Evolutionary conservation across 2,888 invertebrate genomes (phyloP), one percentile per base, ranked within the genome.

Genomic region (Cabera pusaria): DNA sequence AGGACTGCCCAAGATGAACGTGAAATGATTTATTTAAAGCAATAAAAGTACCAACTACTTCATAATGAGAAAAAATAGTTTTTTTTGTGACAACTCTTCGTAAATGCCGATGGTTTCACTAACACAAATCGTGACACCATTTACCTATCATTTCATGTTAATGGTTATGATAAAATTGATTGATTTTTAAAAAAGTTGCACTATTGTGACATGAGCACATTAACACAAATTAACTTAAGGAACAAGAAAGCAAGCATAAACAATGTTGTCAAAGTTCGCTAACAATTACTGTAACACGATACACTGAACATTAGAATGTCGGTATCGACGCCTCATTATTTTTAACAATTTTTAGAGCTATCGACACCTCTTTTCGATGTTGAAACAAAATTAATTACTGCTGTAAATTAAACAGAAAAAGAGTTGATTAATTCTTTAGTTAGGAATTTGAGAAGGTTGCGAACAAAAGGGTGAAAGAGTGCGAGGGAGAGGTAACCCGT

Each of bases 401-500:
- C 49, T 58, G 63, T 70, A 60, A 73, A 75, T 74, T 64, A 60
- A 44, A 58, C 56, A 64, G 7, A 69, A 73, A 72, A 59, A 56
- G 56, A 55, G 72, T 69, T 72, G 67, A 76, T 77, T 79, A 74
- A 73, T 80, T 77, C 72, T 80, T 79, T 62, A 59, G 52, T 44
- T 59, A 60, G 79, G 62, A 84, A 88, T 76, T 70, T 59, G 85
- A 87, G 82, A 87, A 70, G 74, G 68, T 84, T 85, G 80, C 77
- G 66, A 59, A 72, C 70, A 75, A 80, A 79, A 71, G 77, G 72
- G 60, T 54, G 54, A 22, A 53, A 56, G 51, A 55, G 53, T 55
- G 53, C 50, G 14, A 41, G 32, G 21, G 21, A 29, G 19, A 26
- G 38, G 6, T 23, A 16, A 31, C 17, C 17, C 20, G 33, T 37